A percentile compares a stretch with the other conserved stretches of the same genome.
phyloP scores from a whole-genome alignment of 2,888 invertebrate species.

The Spilosoma lubricipeda region DNA sequence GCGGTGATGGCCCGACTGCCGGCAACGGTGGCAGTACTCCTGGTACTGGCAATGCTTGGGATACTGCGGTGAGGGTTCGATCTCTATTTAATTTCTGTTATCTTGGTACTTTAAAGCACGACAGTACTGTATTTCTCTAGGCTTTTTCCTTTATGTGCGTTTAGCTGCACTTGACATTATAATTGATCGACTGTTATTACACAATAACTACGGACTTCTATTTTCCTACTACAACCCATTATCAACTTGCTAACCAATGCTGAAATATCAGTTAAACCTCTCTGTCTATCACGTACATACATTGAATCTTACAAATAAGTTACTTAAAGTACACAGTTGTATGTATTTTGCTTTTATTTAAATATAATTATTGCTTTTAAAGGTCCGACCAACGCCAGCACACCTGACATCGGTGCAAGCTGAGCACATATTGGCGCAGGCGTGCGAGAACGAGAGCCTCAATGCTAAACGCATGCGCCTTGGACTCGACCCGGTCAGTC shows the following conservation, averaged over 20 bases:
- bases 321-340: not conserved
- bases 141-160: not conserved
- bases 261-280: not conserved
- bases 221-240: not conserved
- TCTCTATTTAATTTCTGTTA: slow-evolving; percentile 58
- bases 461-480: slow-evolving; percentile 99
- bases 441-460: slow-evolving; percentile 98
- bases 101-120: not conserved
- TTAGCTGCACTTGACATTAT: not conserved
- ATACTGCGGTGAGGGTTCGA: slow-evolving; percentile 91
- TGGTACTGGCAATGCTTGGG: slow-evolving; percentile 90
- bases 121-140: not conserved
- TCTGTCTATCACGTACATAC: not conserved
- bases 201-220: not conserved
- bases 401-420: slow-evolving; percentile 98
- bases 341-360: not conserved
- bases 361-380: slow-evolving; percentile 35
- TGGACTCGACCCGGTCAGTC: slow-evolving; percentile 97
- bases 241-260: not conserved
- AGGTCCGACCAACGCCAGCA: slow-evolving; percentile 97
- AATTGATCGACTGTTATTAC: not conserved
- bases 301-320: not conserved
- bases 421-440: slow-evolving; percentile 97
- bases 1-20: slow-evolving; percentile 88
- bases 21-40: slow-evolving; percentile 73